These are phyloP conservation scores for Cephus rjabovi DNA, from an alignment of 2,888 invertebrate species.

Conservation along the genomic window DNA sequence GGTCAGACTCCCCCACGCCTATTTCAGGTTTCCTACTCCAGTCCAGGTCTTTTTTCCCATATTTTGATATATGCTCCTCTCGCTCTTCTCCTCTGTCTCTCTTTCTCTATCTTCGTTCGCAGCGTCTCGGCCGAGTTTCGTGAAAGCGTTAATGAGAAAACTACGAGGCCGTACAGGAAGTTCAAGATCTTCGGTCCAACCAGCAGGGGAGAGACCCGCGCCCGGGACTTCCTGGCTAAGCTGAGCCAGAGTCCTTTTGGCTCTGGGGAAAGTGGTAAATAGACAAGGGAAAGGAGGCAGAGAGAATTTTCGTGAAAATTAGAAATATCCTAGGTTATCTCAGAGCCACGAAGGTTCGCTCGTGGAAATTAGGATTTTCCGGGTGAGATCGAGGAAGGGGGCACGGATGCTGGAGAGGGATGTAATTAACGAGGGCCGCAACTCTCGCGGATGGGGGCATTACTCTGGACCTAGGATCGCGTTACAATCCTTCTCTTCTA, in stretches of 20 bases:
- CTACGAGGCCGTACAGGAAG: not conserved
- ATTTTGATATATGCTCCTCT: not conserved
- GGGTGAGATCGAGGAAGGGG: slow-evolving; percentile 25
- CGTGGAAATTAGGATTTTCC: slow-evolving; percentile 42
- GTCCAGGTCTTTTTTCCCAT: not conserved
- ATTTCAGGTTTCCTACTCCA: too few species aligned
- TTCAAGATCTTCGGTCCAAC: not conserved
- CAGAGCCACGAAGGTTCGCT: slow-evolving; percentile 16
- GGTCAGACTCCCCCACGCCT: not conserved
- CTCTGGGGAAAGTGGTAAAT: not conserved
- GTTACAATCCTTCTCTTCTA: slow-evolving; percentile 19
- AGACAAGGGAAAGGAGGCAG: not conserved
- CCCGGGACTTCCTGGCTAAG: not conserved
- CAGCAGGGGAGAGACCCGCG: not conserved
- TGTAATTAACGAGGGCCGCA: slow-evolving; percentile 49
- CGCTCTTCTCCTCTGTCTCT: not conserved
- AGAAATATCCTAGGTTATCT: slow-evolving; percentile 28
- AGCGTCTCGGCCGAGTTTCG: too few species aligned
- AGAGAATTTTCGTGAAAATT: slow-evolving; percentile 30
- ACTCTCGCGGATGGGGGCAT: slow-evolving; percentile 40
- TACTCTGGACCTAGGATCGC: slow-evolving; percentile 41
- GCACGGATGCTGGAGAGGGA: slow-evolving; percentile 1
- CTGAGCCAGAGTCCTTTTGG: not conserved
- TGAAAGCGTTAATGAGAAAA: slow-evolving; percentile 3
- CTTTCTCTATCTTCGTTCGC: not conserved